phyloP scores from a whole-genome alignment of 1,140 invertebrate genomes.

The Marisa cornuarietis region DNA sequence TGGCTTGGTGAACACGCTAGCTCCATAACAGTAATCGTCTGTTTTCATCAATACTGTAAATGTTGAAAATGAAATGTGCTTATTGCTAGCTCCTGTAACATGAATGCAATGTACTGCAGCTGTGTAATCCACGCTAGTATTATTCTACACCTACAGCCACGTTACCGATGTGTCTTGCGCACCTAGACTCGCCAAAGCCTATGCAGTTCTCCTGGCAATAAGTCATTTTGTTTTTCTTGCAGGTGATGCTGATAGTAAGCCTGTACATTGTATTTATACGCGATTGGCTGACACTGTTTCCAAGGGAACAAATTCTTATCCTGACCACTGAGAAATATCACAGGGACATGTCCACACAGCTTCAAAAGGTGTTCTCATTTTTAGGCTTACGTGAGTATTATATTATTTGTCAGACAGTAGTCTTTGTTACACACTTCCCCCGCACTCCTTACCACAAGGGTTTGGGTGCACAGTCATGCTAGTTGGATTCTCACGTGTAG shows the following conservation, averaged over 20 bases:
- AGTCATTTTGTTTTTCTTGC: slow-evolving; percentile 2
- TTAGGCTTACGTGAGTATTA: slow-evolving; percentile 6
- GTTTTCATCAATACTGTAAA: too few relatives aligned
- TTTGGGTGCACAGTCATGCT: background rate
- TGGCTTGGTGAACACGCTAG: too few relatives aligned
- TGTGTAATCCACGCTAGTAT: too few relatives aligned
- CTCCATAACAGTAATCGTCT: too few relatives aligned
- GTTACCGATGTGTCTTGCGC: too few relatives aligned
- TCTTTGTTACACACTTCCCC: too few relatives aligned
- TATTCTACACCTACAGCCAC: too few relatives aligned
- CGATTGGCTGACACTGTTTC: slow-evolving; percentile 51
- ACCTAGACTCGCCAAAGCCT: too few relatives aligned
- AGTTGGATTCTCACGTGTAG: background rate
- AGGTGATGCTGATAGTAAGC: slow-evolving; percentile 42
- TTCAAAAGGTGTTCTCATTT: slow-evolving; percentile 75
- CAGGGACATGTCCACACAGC: slow-evolving; percentile 86
- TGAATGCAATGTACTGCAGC: too few relatives aligned
- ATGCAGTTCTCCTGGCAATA: background rate
- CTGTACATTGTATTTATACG: slow-evolving; percentile 46
- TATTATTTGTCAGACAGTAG: background rate
- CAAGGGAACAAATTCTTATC: slow-evolving; percentile 65
- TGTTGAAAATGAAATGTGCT: too few relatives aligned
- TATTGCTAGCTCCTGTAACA: too few relatives aligned
- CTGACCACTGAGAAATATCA: slow-evolving; percentile 83
- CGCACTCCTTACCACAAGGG: background rate